Base-by-base conservation (phyloP, 2,888 invertebrate species). In the Iphiclides podalirius region DNA sequence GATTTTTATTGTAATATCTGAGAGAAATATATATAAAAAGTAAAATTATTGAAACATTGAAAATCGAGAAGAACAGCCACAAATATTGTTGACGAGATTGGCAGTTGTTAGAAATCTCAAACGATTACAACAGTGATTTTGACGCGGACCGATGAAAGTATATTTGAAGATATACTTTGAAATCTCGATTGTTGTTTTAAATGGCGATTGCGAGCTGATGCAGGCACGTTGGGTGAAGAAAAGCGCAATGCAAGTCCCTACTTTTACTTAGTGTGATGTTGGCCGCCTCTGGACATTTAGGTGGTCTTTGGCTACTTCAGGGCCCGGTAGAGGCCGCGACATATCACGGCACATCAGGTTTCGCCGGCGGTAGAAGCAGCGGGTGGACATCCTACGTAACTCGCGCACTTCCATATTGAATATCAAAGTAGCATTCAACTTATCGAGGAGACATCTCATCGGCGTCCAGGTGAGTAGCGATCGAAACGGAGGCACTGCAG, bases 271-370 rank as follows among this genome's bases (percentile, higher is more conserved):
- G n/a, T n/a, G n/a, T n/a, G n/a, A n/a, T n/a, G n/a, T n/a, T n/a
- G n/a, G 79, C 62, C 81, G 45, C 57, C 54, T 84, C 84, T 83
- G 62, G 58, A 43, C 52, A 43, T 60, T 72, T 64, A 52, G 39
- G 33, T 23, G 55, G 63, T 77, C 86, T 78, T 67, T 56, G 60
- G 63, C 58, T 67, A 69, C 70, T 75, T 75, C 70, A 77, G 76
- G 68, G 63, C 79, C 75, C 83, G 75, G 76, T 75, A 77, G 77
- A 82, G 78, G 72, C 79, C 77, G 79, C 67, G 55, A 71, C 67
- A 74, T 72, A 72, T 73, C 72, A 73, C 78, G 76, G 71, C 84
- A 85, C 74, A 85, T 76, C 75, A 79, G 78, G 79, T 71, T 79
- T 70, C 72, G 74, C 79, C 80, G 77, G 79, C 81, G 74, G 67